A percentile compares a stretch with the other conserved stretches of the same genome.
These are phyloP conservation scores for Hermetia illucens DNA, from an alignment of 1,140 invertebrate species.

Conservation along the genomic window DNA sequence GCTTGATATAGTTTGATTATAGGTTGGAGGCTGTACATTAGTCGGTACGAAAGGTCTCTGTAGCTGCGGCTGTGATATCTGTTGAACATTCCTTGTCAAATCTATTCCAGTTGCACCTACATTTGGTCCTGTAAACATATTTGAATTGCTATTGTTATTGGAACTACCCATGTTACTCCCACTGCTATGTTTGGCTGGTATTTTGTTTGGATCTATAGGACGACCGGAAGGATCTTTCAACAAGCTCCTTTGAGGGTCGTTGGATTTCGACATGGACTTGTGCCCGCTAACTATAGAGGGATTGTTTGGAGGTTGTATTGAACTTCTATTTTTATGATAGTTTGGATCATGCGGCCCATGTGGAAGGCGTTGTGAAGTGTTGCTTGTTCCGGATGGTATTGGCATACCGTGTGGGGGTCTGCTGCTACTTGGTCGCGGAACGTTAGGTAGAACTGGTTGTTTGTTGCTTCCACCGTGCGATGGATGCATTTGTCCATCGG, in stretches of 20 bases:
- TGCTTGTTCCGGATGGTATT: too few relatives aligned
- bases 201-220: conserved; percentile 2
- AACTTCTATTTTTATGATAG: conserved; percentile 1
- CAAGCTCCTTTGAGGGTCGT: not conserved
- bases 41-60: conserved; percentile 1
- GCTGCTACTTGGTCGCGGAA: not conserved
- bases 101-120: not conserved
- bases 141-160: too few relatives aligned
- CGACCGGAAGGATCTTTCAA: conserved; percentile 6
- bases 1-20: not conserved
- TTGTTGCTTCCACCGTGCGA: not conserved
- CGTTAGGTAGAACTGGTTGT: not conserved
- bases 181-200: conserved; percentile 5
- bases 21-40: not conserved
- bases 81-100: conserved; percentile 6
- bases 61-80: conserved; percentile 8
- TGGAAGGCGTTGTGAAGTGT: not conserved
- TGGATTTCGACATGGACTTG: conserved; percentile 11
- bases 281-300: conserved; percentile 9
- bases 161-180: too few relatives aligned
- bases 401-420: not conserved
- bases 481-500: conserved; percentile 6
- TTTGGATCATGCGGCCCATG: not conserved
- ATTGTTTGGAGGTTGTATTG: not conserved
- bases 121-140: conserved; percentile 5